phyloP scores from a whole-genome alignment of 2,797 vertebrate genomes.

The Brachyalestes nurse region DNA sequence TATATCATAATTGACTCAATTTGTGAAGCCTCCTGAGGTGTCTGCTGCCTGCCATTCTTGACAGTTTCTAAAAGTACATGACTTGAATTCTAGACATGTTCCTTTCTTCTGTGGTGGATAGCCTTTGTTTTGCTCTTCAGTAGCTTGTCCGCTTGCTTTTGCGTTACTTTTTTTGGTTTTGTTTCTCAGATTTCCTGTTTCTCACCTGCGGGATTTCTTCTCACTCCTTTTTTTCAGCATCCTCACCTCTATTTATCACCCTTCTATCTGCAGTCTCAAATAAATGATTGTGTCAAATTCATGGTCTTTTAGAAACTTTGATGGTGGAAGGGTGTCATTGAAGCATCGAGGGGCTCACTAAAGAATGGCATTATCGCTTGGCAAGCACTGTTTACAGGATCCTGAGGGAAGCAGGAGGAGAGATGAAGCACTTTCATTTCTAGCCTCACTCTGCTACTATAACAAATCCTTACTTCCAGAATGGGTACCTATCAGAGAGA shows the following conservation, averaged over 20 bases:
- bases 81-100: slow-evolving; percentile 71
- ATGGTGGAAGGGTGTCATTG: slow-evolving; percentile 41
- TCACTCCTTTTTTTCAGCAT: background rate
- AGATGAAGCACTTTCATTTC: slow-evolving; percentile 52
- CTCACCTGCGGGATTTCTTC: background rate
- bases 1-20: slow-evolving; percentile 80
- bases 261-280: slow-evolving; percentile 39
- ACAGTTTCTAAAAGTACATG: slow-evolving; percentile 71
- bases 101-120: slow-evolving; percentile 52
- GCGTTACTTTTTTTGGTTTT: slow-evolving; percentile 1
- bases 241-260: slow-evolving; percentile 39
- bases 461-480: slow-evolving; percentile 45
- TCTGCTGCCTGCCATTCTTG: slow-evolving; percentile 61
- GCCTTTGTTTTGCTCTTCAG: background rate
- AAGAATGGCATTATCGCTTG: slow-evolving; percentile 45
- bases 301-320: slow-evolving; percentile 30
- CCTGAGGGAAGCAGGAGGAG: slow-evolving; percentile 37
- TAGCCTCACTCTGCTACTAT: slow-evolving; percentile 35
- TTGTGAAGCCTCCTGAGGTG: slow-evolving; percentile 77
- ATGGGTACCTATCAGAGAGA: slow-evolving; percentile 30
- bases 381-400: slow-evolving; percentile 49
- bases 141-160: slow-evolving; percentile 39
- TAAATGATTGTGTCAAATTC: slow-evolving; percentile 49
- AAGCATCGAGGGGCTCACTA: slow-evolving; percentile 42
- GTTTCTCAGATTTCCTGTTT: slow-evolving; percentile 36